These are phyloP conservation scores for Melitaea athalia DNA, from an alignment of 2,888 invertebrate species.

Conservation along the genomic window DNA sequence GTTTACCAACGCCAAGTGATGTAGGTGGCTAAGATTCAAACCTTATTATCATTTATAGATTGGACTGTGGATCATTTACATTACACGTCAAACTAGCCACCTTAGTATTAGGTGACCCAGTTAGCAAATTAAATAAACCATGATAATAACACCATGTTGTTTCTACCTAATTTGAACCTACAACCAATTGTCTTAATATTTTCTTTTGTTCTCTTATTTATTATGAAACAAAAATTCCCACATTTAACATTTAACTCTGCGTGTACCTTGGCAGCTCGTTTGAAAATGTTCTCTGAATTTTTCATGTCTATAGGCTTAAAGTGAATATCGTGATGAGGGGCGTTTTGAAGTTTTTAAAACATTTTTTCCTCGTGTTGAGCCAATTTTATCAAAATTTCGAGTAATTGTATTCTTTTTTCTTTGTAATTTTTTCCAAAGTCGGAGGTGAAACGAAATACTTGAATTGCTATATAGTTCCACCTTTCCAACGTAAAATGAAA, in stretches of 20 bases:
- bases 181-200: not conserved
- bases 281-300: not conserved
- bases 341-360: slow-evolving; percentile 18
- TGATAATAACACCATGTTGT: no score
- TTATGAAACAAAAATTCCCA: not conserved
- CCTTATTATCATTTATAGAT: no score
- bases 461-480: not conserved
- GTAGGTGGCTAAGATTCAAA: no score
- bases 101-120: no score
- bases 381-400: slow-evolving; percentile 5
- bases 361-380: not conserved
- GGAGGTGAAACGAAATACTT: not conserved
- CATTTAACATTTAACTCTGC: slow-evolving; percentile 1
- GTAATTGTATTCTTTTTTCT: not conserved
- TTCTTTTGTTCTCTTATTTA: not conserved
- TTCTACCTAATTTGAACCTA: not conserved
- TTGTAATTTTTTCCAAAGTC: not conserved
- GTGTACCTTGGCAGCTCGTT: slow-evolving; percentile 2
- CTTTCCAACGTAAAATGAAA: not conserved
- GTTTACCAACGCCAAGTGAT: no score
- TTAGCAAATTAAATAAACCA: no score
- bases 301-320: slow-evolving; percentile 8
- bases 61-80: no score
- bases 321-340: slow-evolving; percentile 15
- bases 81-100: no score